A percentile compares a stretch with the other conserved stretches of the same genome.
These are phyloP conservation scores for Caenorhabditis sinica DNA, from an alignment of 2,888 invertebrate species.

Conservation along the genomic window DNA sequence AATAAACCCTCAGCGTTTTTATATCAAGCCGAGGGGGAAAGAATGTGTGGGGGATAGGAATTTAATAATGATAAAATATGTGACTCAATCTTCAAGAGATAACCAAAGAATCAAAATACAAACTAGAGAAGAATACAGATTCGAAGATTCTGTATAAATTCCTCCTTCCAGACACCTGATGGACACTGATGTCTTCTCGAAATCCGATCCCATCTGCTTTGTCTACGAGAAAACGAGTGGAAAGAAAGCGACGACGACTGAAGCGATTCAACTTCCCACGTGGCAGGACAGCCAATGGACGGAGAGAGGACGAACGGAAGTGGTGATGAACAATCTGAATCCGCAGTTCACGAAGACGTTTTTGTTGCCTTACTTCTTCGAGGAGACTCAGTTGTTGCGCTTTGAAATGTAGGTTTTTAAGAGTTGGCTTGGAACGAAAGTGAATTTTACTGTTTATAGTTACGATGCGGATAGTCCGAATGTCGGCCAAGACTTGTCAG, in stretches of 20 bases:
- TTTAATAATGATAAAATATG: too few species aligned
- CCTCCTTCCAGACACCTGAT: slow-evolving; percentile 78
- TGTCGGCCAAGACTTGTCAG: slow-evolving; percentile 57
- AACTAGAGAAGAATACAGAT: too few species aligned
- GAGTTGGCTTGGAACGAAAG: not conserved
- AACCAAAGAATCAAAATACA: too few species aligned
- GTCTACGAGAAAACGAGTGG: slow-evolving; percentile 67
- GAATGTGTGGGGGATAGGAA: too few species aligned
- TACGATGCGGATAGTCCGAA: slow-evolving; percentile 79
- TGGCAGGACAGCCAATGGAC: slow-evolving; percentile 67
- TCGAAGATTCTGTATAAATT: too few species aligned
- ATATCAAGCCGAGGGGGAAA: too few species aligned
- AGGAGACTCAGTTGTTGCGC: slow-evolving; percentile 78
- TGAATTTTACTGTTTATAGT: slow-evolving; percentile 66
- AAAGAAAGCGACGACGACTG: slow-evolving; percentile 26
- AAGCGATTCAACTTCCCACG: slow-evolving; percentile 27
- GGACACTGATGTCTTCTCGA: slow-evolving; percentile 81
- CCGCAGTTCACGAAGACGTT: slow-evolving; percentile 80
- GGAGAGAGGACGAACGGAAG: slow-evolving; percentile 81
- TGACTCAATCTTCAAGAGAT: too few species aligned
- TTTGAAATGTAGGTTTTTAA: slow-evolving; percentile 78
- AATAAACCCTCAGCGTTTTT: too few species aligned
- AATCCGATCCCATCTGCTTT: slow-evolving; percentile 82
- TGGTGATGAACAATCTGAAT: slow-evolving; percentile 78
- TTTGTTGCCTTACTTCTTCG: slow-evolving; percentile 80